These are phyloP conservation scores for Vimba vimba DNA, from an alignment of 2,113 vertebrate species.

Conservation along the genomic window DNA sequence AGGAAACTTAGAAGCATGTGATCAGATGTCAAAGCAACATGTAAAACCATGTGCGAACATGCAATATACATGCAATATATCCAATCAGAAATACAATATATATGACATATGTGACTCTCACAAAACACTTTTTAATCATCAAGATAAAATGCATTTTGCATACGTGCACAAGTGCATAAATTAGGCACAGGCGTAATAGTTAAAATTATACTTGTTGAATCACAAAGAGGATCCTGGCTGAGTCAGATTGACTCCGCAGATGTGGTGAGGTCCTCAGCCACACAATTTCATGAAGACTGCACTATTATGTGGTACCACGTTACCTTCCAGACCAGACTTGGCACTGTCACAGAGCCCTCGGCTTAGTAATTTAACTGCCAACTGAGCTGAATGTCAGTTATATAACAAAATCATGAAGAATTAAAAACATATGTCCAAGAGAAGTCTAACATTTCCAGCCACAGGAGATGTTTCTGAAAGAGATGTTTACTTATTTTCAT, in stretches of 20 bases:
- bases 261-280: constrained; percentile 54
- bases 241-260: constrained; percentile 56
- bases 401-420: constrained; percentile 38
- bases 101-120: background rate
- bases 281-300: constrained; percentile 49
- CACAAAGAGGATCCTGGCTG: constrained; percentile 24
- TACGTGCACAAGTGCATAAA: background rate
- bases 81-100: background rate
- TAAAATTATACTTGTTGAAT: background rate
- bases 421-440: constrained; percentile 44
- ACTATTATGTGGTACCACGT: constrained; percentile 37
- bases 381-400: constrained; percentile 56
- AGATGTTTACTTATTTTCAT: constrained; percentile 1
- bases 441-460: constrained; percentile 4
- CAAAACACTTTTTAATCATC: background rate
- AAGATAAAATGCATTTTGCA: background rate
- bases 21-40: background rate
- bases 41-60: background rate
- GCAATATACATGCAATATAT: background rate
- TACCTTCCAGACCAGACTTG: constrained; percentile 51
- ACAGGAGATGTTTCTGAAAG: background rate
- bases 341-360: constrained; percentile 45
- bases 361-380: constrained; percentile 62
- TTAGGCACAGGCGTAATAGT: background rate
- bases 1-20: background rate